A percentile compares a stretch with the other conserved stretches of the same genome.
phyloP scores from a whole-genome alignment of 2,113 vertebrate genomes.

The Myotis davidii region DNA sequence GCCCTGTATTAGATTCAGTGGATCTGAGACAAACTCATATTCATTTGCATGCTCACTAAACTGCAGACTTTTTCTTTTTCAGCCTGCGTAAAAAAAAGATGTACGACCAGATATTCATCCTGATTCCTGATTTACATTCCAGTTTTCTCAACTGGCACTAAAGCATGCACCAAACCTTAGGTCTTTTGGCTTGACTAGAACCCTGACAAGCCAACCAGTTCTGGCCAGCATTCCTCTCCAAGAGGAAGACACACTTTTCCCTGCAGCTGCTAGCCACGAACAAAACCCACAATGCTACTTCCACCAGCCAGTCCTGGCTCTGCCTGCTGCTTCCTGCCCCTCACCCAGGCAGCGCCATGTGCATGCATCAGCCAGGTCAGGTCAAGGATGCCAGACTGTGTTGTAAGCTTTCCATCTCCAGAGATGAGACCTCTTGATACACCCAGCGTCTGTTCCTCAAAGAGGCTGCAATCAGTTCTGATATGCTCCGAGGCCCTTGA shows the following conservation, averaged over 20 bases:
- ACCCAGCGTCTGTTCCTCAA: background rate
- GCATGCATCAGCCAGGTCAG: background rate
- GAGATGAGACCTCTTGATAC: background rate
- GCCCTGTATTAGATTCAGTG: background rate
- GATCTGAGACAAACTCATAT: background rate
- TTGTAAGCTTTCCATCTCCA: background rate
- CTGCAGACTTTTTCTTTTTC: background rate
- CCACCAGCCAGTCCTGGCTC: background rate
- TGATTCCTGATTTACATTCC: background rate
- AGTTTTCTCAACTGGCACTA: background rate
- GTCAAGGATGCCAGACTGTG: background rate
- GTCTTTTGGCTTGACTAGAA: constrained; percentile 35
- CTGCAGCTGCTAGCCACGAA: background rate
- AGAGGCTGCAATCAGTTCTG: background rate
- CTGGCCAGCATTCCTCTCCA: background rate
- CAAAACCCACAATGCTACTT: background rate
- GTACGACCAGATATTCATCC: background rate
- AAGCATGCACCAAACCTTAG: background rate
- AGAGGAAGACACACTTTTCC: background rate
- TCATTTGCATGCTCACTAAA: background rate
- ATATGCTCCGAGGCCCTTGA: background rate
- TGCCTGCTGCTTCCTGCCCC: background rate
- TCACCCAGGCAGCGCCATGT: background rate
- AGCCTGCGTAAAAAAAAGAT: background rate
- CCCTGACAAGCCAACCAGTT: background rate